These are phyloP conservation scores for Atta cephalotes DNA, from an alignment of 1,140 invertebrate species.

Conservation along the genomic window DNA sequence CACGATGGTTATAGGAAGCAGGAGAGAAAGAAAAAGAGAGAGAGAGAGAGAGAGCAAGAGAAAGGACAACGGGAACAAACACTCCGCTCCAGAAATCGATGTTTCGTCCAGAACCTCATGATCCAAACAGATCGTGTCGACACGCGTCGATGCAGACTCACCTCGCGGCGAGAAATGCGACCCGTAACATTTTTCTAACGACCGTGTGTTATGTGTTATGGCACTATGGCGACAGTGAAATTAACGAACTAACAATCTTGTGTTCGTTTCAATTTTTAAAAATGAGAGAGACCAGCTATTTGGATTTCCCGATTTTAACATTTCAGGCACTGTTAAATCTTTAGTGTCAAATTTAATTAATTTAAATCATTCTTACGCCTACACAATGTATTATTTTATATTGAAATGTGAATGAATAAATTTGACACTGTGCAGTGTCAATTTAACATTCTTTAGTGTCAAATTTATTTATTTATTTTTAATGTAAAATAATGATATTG, in stretches of 20 bases:
- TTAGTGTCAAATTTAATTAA: too few relatives aligned
- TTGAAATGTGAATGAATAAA: too few relatives aligned
- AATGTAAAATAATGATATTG: too few relatives aligned
- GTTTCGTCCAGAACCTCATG: conserved; percentile 1
- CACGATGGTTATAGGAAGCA: conserved; percentile 29
- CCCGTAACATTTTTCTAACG: conserved; percentile 14
- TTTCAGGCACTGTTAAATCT: not conserved
- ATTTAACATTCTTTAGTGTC: too few relatives aligned
- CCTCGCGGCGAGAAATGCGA: conserved; percentile 20
- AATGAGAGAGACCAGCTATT: not conserved
- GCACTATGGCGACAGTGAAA: not conserved
- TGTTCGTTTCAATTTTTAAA: conserved; percentile 17
- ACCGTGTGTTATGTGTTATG: not conserved
- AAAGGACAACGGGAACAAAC: conserved; percentile 8
- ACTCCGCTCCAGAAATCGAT: conserved; percentile 33
- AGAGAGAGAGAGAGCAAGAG: not conserved
- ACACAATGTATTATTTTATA: too few relatives aligned
- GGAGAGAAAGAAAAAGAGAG: not conserved
- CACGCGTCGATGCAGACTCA: conserved; percentile 21
- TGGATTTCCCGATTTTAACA: not conserved
- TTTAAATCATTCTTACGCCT: too few relatives aligned
- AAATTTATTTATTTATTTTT: too few relatives aligned
- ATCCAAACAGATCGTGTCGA: conserved; percentile 37
- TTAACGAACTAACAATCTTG: conserved; percentile 32
- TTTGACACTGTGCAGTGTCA: too few relatives aligned